Evolutionary conservation across 23 tunicate genomes (phyloP).

Genomic region (Ascidia mentula): DNA sequence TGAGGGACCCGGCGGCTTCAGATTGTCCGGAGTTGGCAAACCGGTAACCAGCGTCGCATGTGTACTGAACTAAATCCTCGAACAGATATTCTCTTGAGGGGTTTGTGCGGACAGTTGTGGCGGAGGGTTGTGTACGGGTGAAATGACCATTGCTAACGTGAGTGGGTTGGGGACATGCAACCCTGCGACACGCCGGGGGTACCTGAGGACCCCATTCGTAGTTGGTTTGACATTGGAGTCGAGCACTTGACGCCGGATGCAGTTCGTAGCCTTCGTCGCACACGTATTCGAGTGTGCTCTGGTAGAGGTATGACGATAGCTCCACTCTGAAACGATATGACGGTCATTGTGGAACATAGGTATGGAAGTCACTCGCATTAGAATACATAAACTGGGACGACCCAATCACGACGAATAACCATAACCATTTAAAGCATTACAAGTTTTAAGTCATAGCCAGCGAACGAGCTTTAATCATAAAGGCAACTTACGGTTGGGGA

Average conservation of each 20-base stretch:
- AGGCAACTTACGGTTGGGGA: no score
- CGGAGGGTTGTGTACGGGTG: background rate
- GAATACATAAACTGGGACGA: no score
- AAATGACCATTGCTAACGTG: conserved; percentile 14
- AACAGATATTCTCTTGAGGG: conserved; percentile 1
- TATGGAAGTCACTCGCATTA: no score
- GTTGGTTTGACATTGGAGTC: conserved; percentile 27
- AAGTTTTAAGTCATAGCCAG: no score
- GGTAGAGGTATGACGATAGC: conserved; percentile 16
- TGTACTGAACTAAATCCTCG: conserved; percentile 33
- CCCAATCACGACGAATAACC: no score
- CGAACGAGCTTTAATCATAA: no score
- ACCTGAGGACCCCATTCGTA: conserved; percentile 40
- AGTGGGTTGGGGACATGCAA: conserved; percentile 24
- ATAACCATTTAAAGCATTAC: no score
- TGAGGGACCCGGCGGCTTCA: background rate
- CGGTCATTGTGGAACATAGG: no score
- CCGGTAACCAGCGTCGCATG: conserved; percentile 25
- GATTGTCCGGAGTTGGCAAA: background rate
- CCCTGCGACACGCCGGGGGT: conserved; percentile 29
- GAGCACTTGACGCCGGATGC: background rate
- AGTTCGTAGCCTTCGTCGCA: conserved; percentile 70
- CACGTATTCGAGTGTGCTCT: conserved; percentile 26
- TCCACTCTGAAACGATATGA: conserved; percentile 1
- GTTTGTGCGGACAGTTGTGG: background rate